These are phyloP conservation scores for Papilio dardanus DNA, from an alignment of 1,140 invertebrate species.

Conservation along the genomic window DNA sequence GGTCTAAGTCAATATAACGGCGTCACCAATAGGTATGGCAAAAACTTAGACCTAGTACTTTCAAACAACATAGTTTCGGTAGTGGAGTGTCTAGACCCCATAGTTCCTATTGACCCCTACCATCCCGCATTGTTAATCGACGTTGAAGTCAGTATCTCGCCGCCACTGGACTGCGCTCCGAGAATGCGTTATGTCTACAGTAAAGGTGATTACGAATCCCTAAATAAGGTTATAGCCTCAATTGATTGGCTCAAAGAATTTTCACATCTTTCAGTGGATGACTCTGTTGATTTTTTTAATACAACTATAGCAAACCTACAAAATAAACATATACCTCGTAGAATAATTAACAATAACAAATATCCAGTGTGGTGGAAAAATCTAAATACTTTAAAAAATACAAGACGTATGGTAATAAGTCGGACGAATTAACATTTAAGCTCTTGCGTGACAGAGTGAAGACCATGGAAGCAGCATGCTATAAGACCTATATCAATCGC, in stretches of 20 bases:
- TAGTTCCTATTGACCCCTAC: conserved; percentile 41
- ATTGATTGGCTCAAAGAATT: conserved; percentile 36
- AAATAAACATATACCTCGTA: conserved; percentile 32
- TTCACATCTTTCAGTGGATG: neutral
- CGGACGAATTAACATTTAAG: conserved; percentile 32
- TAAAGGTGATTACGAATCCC: conserved; percentile 36
- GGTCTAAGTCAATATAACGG: conserved; percentile 38
- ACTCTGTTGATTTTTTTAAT: conserved; percentile 36
- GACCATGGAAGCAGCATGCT: conserved; percentile 28
- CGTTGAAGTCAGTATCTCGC: neutral
- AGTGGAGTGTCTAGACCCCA: conserved; percentile 27
- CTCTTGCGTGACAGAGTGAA: conserved; percentile 34
- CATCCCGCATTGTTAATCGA: conserved; percentile 41
- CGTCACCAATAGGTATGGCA: conserved; percentile 37
- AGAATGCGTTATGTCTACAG: conserved; percentile 24
- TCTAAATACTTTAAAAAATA: conserved; percentile 39
- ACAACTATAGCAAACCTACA: conserved; percentile 1
- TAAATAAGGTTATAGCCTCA: conserved; percentile 31
- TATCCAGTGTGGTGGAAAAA: conserved; percentile 39
- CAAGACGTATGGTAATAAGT: conserved; percentile 39
- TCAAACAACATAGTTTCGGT: conserved; percentile 39
- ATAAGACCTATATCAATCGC: conserved; percentile 3
- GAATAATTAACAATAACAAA: neutral
- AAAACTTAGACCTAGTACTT: conserved; percentile 41
- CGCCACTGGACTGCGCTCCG: neutral